Evolutionary conservation across 2,888 invertebrate species (phyloP).

Genomic region (Aphelenchoides bicaudatus): DNA sequence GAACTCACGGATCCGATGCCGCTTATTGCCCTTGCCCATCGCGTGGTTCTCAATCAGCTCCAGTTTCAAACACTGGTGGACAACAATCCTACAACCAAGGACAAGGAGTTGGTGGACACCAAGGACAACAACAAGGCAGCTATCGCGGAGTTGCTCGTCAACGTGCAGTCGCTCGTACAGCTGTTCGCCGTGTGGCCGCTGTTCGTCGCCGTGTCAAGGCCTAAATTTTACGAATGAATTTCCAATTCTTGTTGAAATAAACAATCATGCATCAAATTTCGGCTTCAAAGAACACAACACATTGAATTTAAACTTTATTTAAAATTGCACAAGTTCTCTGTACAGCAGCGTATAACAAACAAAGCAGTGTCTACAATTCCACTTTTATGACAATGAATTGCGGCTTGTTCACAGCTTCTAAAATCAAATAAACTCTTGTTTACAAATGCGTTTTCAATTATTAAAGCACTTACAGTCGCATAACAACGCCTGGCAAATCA

Average conservation of each 20-base stretch:
- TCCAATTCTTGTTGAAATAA: not conserved
- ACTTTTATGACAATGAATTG: slow-evolving; percentile 5
- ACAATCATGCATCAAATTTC: too few species aligned
- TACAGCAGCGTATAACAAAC: slow-evolving; percentile 3
- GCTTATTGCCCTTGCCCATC: not conserved
- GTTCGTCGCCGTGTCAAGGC: too few species aligned
- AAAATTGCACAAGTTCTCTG: not conserved
- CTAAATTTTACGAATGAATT: not conserved
- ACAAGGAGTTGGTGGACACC: too few species aligned
- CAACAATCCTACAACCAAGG: too few species aligned
- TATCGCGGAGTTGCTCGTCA: slow-evolving; percentile 10
- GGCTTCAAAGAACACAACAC: too few species aligned
- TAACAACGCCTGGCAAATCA: not conserved
- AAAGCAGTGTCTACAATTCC: slow-evolving; percentile 11
- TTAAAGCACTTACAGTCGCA: slow-evolving; percentile 4
- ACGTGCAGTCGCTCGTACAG: not conserved
- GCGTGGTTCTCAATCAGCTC: not conserved
- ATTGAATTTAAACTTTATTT: too few species aligned
- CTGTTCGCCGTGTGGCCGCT: not conserved
- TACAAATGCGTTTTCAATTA: too few species aligned
- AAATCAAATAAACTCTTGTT: not conserved
- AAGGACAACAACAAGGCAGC: slow-evolving; percentile 13
- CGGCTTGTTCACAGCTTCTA: slow-evolving; percentile 12
- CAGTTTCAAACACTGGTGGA: too few species aligned
- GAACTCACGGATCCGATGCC: not conserved